Evolutionary conservation across 2,888 invertebrate species (phyloP).

Genomic region (Timema podura): DNA sequence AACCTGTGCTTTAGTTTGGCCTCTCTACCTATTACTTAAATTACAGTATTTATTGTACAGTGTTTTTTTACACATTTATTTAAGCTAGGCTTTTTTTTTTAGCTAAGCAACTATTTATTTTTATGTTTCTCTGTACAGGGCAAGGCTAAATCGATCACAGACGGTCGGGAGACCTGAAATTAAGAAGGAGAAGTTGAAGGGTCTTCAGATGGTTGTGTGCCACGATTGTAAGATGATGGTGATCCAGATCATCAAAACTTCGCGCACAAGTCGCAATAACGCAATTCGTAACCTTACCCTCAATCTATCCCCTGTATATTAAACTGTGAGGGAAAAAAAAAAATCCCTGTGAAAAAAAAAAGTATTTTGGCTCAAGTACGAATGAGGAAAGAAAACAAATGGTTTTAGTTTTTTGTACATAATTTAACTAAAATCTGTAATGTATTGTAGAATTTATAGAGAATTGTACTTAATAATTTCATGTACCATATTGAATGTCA

Average conservation of each 20-base stretch:
- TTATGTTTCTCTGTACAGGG: conserved; percentile 44
- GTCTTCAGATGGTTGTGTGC: conserved; percentile 83
- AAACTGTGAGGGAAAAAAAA: conserved; percentile 15
- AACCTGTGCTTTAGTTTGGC: no score
- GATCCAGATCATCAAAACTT: conserved; percentile 87
- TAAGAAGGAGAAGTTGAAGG: conserved; percentile 42
- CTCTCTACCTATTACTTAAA: no score
- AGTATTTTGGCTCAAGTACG: no score
- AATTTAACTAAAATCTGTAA: no score
- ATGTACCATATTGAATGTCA: no score
- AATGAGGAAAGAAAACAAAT: no score
- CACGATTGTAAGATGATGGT: conserved; percentile 94
- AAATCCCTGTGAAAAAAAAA: no score
- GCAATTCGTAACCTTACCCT: conserved; percentile 76
- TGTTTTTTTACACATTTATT: background rate
- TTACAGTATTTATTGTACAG: no score
- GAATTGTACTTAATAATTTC: no score
- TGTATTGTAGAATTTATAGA: no score
- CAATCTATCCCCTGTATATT: conserved; percentile 76
- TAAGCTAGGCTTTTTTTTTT: background rate
- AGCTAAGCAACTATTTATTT: background rate
- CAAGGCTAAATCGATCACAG: conserved; percentile 59
- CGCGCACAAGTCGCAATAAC: conserved; percentile 76
- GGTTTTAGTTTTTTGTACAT: no score
- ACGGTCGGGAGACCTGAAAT: conserved; percentile 47